Evolutionary conservation across 2,888 invertebrate species (phyloP).

Genomic region (Chymomyza amoena): DNA sequence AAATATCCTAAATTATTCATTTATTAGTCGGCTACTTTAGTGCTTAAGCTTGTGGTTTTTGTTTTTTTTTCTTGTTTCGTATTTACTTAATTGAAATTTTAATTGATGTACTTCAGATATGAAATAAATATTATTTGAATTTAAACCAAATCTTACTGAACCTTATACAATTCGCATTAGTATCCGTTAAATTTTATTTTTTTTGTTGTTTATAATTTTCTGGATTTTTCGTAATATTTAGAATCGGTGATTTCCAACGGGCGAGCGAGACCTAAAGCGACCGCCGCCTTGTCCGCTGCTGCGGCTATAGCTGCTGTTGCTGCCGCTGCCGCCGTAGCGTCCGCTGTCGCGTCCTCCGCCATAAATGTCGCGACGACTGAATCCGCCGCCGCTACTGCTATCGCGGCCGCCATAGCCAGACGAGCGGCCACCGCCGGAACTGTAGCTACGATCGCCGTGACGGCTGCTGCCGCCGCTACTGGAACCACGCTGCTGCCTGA

Average conservation of each 20-base stretch:
- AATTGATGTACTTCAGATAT: constrained; percentile 40
- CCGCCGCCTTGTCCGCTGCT: constrained; percentile 78
- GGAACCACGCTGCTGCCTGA: constrained; percentile 80
- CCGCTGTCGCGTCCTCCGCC: constrained; percentile 67
- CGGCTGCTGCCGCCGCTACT: constrained; percentile 63
- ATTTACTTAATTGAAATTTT: constrained; percentile 33
- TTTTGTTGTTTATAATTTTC: constrained; percentile 13
- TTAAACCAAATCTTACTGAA: constrained; percentile 37
- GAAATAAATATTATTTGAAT: constrained; percentile 42
- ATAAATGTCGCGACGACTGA: constrained; percentile 71
- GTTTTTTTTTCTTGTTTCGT: constrained; percentile 15
- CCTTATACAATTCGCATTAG: not conserved
- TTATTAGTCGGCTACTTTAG: constrained; percentile 53
- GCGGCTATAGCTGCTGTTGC: constrained; percentile 80
- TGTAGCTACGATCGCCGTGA: constrained; percentile 67
- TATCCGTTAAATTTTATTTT: not conserved
- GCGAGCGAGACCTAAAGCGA: constrained; percentile 77
- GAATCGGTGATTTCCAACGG: constrained; percentile 72
- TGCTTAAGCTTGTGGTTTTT: constrained; percentile 46
- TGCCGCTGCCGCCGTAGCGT: constrained; percentile 77
- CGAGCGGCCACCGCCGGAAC: constrained; percentile 78
- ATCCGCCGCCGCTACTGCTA: constrained; percentile 51
- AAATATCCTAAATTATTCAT: constrained; percentile 6
- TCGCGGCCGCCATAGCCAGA: constrained; percentile 49
- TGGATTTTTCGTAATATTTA: constrained; percentile 33